Base-by-base conservation (phyloP, 2,113 vertebrate genomes). In the Felis chaus region DNA sequence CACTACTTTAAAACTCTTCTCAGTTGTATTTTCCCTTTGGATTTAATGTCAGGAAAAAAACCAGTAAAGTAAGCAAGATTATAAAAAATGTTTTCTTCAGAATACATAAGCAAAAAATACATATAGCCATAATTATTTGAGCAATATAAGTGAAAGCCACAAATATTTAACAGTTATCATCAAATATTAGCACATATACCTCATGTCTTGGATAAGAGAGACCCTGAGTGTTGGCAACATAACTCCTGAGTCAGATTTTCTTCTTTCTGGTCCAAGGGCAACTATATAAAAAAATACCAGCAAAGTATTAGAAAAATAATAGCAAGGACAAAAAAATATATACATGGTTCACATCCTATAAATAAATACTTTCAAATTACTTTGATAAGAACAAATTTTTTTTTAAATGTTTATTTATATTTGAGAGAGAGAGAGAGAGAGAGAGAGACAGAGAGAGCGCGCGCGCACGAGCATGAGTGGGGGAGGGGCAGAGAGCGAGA, bases 191-290 rank as follows among this genome's bases (percentile, higher is more conserved):
- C 15, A 63, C n/a, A 97, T 86, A 19, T 98, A 99, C 99, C 99
- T 99, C 99, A 99, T 99, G 89, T 99, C 99, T 84, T 99, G 99
- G 96, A 99, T 99, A 83, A 99, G 98, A 1, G 99, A 99, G 96
- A 99, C 99, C 84, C 98, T 99, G 97, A 99, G 97, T 8, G 98
- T 98, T 53, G 99, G 98, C 95, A 99, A 89, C 63, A 98, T 98
- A 73, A 99, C 69, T 95, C 99, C 99, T 1, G 99, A 99, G 63
- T 99, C 99, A 73, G 99, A 99, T 53, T 99, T 99, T 39, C 99
- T 99, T 96, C 99, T 99, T 97, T 99, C 99, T 83, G 98, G 98
- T 80, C 98, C 98, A 23, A 98, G 96, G 84, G 98, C 98, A 97
- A 99, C 99, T 99, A 87, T 45, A 71, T 11, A 90, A 12, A 95